Percentiles rank a stretch among this genome's conserved stretches.
Evolutionary conservation across 2,113 vertebrate species (phyloP).

Genomic region (Corythaixoides concolor): DNA sequence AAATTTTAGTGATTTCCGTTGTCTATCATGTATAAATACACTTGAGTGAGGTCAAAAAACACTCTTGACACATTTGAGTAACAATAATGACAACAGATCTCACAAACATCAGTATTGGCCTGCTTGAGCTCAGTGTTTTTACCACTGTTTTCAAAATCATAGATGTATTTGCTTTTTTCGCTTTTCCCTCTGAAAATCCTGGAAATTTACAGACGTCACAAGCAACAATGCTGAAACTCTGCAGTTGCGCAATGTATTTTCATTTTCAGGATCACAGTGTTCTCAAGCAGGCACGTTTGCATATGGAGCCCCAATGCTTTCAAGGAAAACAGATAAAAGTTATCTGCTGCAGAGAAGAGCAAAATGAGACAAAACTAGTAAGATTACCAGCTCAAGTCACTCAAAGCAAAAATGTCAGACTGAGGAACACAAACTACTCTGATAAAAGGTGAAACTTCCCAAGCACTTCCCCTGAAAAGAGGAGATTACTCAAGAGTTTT

Average conservation of each 20-base stretch:
- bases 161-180: not conserved
- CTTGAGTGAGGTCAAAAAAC: not conserved
- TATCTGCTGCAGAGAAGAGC: not conserved
- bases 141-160: not conserved
- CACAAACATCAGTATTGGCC: not conserved
- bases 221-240: not conserved
- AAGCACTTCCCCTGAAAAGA: not conserved
- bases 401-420: not conserved
- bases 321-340: slow-evolving; percentile 3
- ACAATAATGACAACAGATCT: not conserved
- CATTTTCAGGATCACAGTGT: not conserved
- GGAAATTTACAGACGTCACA: not conserved
- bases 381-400: not conserved
- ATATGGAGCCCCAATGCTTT: not conserved
- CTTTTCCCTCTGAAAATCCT: not conserved
- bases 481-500: not conserved
- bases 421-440: not conserved
- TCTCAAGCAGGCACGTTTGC: not conserved
- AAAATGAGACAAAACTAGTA: not conserved
- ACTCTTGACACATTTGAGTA: not conserved
- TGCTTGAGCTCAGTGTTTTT: not conserved
- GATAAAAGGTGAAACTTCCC: not conserved
- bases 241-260: not conserved
- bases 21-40: not conserved
- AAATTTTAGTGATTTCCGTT: not conserved